A percentile compares a stretch with the other conserved stretches of the same genome.
phyloP scores from a whole-genome alignment of 2,797 vertebrate genomes.

The Pelodytes ibericus region DNA sequence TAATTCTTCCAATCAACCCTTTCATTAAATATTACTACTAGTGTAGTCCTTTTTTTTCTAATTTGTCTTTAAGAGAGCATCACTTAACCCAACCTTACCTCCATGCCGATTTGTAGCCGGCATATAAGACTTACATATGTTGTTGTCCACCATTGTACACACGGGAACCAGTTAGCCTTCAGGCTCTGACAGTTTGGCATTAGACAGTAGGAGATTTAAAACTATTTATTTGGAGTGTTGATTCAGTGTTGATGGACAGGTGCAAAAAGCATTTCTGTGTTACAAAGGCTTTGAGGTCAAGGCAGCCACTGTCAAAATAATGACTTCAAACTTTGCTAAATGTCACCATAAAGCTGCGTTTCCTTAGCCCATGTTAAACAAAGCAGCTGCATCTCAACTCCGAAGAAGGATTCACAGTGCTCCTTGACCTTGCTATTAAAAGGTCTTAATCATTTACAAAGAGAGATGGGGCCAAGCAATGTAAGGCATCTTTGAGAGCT shows the following conservation, averaged over 20 bases:
- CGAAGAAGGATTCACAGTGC: slow-evolving; percentile 61
- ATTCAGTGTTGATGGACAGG: slow-evolving; percentile 15
- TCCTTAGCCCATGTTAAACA: slow-evolving; percentile 62
- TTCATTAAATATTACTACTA: too few species aligned
- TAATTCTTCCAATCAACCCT: too few species aligned
- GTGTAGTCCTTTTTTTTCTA: too few species aligned
- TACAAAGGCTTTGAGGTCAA: slow-evolving; percentile 55
- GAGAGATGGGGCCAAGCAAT: slow-evolving; percentile 50
- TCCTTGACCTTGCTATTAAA: slow-evolving; percentile 62
- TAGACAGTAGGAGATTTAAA: slow-evolving; percentile 7
- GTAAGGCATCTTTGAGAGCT: slow-evolving; percentile 49
- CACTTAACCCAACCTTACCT: too few species aligned
- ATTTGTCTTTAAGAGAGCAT: too few species aligned
- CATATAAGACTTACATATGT: too few species aligned
- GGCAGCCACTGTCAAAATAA: slow-evolving; percentile 61
- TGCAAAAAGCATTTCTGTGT: slow-evolving; percentile 10
- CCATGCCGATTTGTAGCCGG: too few species aligned
- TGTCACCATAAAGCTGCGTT: slow-evolving; percentile 58
- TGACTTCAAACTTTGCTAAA: slow-evolving; percentile 57
- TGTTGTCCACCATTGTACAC: not conserved
- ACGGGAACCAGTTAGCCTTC: not conserved
- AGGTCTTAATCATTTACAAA: slow-evolving; percentile 59
- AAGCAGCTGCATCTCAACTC: slow-evolving; percentile 57
- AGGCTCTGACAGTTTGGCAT: not conserved
- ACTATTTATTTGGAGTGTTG: not conserved